Percentiles rank a stretch among this genome's conserved stretches.
phyloP scores from a whole-genome alignment of 2,888 invertebrate genomes.

The Drosophila kokeensis region DNA sequence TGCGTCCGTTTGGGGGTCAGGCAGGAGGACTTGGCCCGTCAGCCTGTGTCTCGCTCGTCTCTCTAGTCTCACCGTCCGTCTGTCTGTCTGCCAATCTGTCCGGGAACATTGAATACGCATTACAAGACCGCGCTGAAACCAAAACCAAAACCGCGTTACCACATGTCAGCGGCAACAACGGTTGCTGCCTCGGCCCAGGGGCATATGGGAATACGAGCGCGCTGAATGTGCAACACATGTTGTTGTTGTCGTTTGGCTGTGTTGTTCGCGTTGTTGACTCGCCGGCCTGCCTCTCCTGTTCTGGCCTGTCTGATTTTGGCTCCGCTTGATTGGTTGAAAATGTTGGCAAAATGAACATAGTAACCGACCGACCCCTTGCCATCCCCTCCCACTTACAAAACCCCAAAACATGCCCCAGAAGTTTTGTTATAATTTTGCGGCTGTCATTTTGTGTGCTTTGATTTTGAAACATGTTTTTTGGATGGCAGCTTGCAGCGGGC shows the following conservation, averaged over 20 bases:
- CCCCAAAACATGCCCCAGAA: conserved; percentile 37
- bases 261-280: conserved; percentile 58
- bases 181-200: conserved; percentile 45
- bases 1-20: conserved; percentile 71
- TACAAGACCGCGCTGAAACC: conserved; percentile 79
- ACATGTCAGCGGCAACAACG: conserved; percentile 72
- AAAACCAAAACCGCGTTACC: conserved; percentile 79
- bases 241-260: conserved; percentile 60
- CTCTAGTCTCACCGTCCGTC: conserved; percentile 26
- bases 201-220: conserved; percentile 64
- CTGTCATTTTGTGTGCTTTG: conserved; percentile 72
- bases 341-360: conserved; percentile 59
- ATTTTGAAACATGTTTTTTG: conserved; percentile 47
- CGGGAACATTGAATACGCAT: conserved; percentile 80
- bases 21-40: conserved; percentile 50
- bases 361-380: not conserved
- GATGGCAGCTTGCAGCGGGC: conserved; percentile 19
- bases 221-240: conserved; percentile 78
- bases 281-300: conserved; percentile 26
- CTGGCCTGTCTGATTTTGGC: conserved; percentile 67
- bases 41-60: conserved; percentile 32
- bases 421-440: conserved; percentile 76
- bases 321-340: conserved; percentile 76
- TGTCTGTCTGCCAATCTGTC: conserved; percentile 58
- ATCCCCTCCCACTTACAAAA: not conserved